Percentiles rank a stretch among this genome's conserved stretches.
Conservation (phyloP, 2,888 invertebrate genomes). For the Leucophenga montana region DNA sequence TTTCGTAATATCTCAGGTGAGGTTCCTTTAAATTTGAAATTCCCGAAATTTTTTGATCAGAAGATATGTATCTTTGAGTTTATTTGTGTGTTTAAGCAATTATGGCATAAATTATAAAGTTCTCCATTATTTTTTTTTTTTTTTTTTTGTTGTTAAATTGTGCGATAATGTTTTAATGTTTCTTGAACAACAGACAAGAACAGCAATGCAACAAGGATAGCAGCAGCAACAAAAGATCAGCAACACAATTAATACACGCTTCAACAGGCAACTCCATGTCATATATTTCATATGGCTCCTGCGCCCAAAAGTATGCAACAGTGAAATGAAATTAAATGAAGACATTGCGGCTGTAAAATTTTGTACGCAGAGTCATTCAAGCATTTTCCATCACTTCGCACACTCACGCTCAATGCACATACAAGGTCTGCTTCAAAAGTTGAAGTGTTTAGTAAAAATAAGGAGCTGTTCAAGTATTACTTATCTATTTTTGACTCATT, state of each 20-base stretch:
- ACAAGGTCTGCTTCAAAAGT: too few relatives aligned
- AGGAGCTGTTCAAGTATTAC: too few relatives aligned
- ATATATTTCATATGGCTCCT: too few relatives aligned
- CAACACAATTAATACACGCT: slow-evolving; percentile 6
- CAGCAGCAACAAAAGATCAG: background rate
- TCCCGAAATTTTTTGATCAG: too few relatives aligned
- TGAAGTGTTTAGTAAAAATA: too few relatives aligned
- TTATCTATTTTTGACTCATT: too few relatives aligned
- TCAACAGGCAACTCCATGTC: background rate
- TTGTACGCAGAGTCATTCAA: background rate
- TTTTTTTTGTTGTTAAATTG: slow-evolving; percentile 1
- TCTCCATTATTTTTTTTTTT: background rate
- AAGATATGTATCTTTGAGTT: too few relatives aligned
- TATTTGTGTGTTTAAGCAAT: background rate
- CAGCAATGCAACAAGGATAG: background rate
- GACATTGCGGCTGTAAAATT: too few relatives aligned
- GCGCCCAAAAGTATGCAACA: background rate
- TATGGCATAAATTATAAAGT: slow-evolving; percentile 12
- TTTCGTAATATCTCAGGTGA: too few relatives aligned
- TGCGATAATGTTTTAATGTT: slow-evolving; percentile 23
- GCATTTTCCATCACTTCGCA: background rate
- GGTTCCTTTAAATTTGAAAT: too few relatives aligned
- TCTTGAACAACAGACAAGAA: slow-evolving; percentile 10
- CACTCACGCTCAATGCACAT: background rate
- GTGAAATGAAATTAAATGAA: slow-evolving; percentile 22